A percentile compares a stretch with the other conserved stretches of the same genome.
Evolutionary conservation across 2,113 vertebrate species (phyloP).

Genomic region (Prolemur simus): DNA sequence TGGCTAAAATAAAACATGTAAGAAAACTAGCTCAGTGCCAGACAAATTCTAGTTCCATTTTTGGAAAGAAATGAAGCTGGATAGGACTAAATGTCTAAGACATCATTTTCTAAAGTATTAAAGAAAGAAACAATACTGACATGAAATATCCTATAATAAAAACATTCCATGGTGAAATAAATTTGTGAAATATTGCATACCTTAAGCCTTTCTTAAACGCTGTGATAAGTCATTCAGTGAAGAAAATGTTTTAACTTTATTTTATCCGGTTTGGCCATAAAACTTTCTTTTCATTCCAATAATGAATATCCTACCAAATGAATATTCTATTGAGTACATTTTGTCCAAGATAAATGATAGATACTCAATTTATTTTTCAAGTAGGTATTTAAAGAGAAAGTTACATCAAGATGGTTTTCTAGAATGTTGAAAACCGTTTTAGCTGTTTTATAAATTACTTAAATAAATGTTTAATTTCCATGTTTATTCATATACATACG

Average conservation of each 20-base stretch:
- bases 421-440: background rate
- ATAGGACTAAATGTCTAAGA: background rate
- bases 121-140: background rate
- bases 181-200: background rate
- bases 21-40: background rate
- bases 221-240: background rate
- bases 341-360: background rate
- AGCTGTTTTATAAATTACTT: background rate
- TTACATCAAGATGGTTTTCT: background rate
- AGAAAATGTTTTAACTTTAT: background rate
- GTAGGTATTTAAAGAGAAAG: background rate
- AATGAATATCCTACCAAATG: background rate
- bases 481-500: background rate
- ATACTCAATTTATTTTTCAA: background rate
- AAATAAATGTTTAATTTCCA: background rate
- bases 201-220: background rate
- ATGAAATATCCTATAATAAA: background rate
- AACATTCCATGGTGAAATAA: background rate
- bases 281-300: background rate
- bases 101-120: background rate
- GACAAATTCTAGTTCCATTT: background rate
- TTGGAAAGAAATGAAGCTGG: background rate
- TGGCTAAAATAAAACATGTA: background rate
- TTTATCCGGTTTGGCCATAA: background rate
- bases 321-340: background rate